Percentiles rank a stretch among this genome's conserved stretches.
Conservation (phyloP, 2,797 vertebrate species). For the Heteromormyrus szaboi region DNA sequence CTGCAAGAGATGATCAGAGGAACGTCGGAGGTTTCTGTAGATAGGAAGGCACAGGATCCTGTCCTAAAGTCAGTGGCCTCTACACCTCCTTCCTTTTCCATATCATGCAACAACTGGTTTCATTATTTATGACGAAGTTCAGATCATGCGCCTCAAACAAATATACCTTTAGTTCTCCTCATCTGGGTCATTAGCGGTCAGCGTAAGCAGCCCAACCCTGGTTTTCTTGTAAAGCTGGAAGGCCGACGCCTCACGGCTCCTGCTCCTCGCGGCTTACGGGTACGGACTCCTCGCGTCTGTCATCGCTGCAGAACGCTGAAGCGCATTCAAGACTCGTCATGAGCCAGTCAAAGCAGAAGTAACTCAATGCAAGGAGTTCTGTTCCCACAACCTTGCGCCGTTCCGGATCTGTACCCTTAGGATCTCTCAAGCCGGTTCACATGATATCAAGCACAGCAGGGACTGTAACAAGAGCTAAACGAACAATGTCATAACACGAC, state of each 20-base stretch:
- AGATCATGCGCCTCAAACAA: background rate
- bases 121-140: background rate
- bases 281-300: background rate
- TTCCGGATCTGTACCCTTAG: background rate
- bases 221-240: background rate
- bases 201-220: background rate
- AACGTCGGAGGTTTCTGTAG: background rate
- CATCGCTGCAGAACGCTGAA: background rate
- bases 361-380: background rate
- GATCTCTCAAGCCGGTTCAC: background rate
- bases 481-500: background rate
- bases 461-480: background rate
- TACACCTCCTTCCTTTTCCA: background rate
- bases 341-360: background rate
- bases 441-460: background rate
- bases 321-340: background rate
- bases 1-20: background rate
- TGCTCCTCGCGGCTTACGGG: background rate
- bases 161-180: background rate
- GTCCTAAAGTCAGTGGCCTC: background rate
- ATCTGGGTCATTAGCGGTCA: background rate
- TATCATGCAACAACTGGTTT: background rate
- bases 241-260: background rate
- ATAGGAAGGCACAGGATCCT: background rate
- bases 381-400: background rate